phyloP scores from a whole-genome alignment of 2,113 vertebrate species.

The Syrrhaptes paradoxus region DNA sequence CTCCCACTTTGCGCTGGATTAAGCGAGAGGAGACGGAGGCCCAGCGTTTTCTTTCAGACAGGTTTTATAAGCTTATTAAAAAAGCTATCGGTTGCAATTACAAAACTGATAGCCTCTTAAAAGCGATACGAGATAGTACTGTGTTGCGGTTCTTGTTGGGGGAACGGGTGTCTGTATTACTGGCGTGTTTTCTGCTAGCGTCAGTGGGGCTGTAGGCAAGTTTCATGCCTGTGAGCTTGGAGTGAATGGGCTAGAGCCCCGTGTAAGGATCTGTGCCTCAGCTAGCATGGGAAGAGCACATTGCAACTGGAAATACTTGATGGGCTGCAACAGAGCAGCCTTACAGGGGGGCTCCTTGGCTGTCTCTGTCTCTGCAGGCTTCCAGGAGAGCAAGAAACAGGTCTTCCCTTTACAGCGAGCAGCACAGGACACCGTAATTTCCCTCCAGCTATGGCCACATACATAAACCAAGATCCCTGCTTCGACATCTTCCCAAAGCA shows the following conservation, averaged over 20 bases:
- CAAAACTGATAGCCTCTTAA: background rate
- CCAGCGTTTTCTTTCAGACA: background rate
- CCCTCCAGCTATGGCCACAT: accelerated
- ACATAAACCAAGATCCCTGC: background rate
- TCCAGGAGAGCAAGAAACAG: background rate
- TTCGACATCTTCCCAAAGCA: background rate
- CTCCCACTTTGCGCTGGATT: background rate
- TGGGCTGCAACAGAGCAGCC: background rate
- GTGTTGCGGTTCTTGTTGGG: background rate
- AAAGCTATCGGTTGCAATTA: background rate
- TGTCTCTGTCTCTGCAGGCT: accelerated
- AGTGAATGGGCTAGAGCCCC: background rate
- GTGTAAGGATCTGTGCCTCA: background rate
- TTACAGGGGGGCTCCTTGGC: background rate
- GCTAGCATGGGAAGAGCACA: background rate
- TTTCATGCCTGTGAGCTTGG: background rate
- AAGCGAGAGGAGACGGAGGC: background rate
- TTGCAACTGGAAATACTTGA: background rate
- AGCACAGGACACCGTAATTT: background rate
- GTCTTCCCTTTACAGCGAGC: background rate
- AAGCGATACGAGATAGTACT: accelerated
- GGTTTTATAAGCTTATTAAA: background rate
- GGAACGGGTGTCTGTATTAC: background rate
- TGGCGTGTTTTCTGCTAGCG: accelerated
- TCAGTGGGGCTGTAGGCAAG: background rate